Evolutionary conservation across 2,888 invertebrate genomes (phyloP).

Genomic region (Clistopyga incitator): DNA sequence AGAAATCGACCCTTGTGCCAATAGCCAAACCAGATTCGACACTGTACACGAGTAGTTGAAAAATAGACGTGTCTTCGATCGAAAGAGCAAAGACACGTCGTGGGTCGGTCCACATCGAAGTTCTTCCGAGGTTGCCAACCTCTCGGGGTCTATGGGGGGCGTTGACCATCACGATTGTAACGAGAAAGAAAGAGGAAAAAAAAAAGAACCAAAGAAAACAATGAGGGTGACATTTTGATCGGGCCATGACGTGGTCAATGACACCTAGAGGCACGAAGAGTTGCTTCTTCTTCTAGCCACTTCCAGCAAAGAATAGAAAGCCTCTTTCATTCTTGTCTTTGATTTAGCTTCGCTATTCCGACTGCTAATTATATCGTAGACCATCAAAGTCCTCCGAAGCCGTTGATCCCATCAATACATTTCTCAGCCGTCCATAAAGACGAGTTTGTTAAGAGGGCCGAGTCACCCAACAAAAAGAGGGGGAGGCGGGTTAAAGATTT

Average conservation of each 20-base stretch:
- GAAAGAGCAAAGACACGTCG: slow-evolving; percentile 63
- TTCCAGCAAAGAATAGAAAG: slow-evolving; percentile 60
- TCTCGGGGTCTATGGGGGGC: slow-evolving; percentile 52
- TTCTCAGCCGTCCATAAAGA: neutral
- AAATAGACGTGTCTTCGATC: slow-evolving; percentile 63
- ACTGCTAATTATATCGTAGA: slow-evolving; percentile 55
- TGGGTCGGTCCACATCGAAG: slow-evolving; percentile 46
- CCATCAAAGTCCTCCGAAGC: slow-evolving; percentile 12
- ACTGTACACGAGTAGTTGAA: slow-evolving; percentile 57
- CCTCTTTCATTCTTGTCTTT: slow-evolving; percentile 54
- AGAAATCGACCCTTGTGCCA: slow-evolving; percentile 67
- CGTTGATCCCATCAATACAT: slow-evolving; percentile 7
- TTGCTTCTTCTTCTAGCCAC: slow-evolving; percentile 28
- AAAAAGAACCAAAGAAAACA: slow-evolving; percentile 31
- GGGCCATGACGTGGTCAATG: slow-evolving; percentile 60
- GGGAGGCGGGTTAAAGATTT: neutral
- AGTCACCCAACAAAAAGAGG: neutral
- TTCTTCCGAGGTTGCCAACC: slow-evolving; percentile 65
- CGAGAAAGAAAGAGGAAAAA: slow-evolving; percentile 28
- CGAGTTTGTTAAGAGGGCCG: neutral
- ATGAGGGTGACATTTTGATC: slow-evolving; percentile 62
- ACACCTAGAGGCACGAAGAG: slow-evolving; percentile 52
- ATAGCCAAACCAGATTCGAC: slow-evolving; percentile 63
- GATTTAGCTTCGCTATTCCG: slow-evolving; percentile 37
- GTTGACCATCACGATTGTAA: slow-evolving; percentile 57